phyloP scores from a whole-genome alignment of 2,888 invertebrate species.

The Meteorus cinctellus region DNA sequence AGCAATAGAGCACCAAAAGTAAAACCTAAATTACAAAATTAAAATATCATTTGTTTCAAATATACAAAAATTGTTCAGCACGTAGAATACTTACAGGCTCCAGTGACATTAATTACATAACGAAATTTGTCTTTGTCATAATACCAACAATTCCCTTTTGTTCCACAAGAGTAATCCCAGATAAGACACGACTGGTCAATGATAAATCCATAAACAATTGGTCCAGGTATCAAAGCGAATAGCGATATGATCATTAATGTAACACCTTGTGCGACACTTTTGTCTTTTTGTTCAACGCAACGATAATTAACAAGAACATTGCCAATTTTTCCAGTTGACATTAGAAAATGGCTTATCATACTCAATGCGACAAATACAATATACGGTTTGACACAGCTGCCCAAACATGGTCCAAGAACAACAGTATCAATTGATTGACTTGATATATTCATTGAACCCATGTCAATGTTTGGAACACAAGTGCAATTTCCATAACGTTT shows the following conservation, averaged over 20 bases:
- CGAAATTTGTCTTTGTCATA: constrained; percentile 79
- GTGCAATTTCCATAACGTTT: constrained; percentile 66
- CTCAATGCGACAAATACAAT: constrained; percentile 74
- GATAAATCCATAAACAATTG: constrained; percentile 80
- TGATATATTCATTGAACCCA: constrained; percentile 9
- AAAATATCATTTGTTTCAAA: neutral
- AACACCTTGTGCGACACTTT: constrained; percentile 80
- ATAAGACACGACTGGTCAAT: constrained; percentile 80
- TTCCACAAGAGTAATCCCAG: constrained; percentile 80
- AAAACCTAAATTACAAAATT: constrained; percentile 73
- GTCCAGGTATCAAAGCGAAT: constrained; percentile 81
- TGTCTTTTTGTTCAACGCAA: constrained; percentile 78
- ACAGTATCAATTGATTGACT: constrained; percentile 53
- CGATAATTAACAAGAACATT: constrained; percentile 81
- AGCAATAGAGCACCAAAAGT: constrained; percentile 77
- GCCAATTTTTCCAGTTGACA: constrained; percentile 80
- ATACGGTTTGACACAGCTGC: constrained; percentile 70
- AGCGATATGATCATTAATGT: constrained; percentile 78
- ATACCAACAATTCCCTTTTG: constrained; percentile 80
- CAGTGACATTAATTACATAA: constrained; percentile 76
- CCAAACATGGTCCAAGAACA: constrained; percentile 68
- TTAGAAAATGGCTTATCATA: constrained; percentile 77
- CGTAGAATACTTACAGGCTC: constrained; percentile 73
- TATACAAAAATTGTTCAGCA: constrained; percentile 8
- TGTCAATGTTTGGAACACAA: constrained; percentile 54